Conservation (phyloP, 2,888 invertebrate genomes). For the Mellilla xanthometata region DNA sequence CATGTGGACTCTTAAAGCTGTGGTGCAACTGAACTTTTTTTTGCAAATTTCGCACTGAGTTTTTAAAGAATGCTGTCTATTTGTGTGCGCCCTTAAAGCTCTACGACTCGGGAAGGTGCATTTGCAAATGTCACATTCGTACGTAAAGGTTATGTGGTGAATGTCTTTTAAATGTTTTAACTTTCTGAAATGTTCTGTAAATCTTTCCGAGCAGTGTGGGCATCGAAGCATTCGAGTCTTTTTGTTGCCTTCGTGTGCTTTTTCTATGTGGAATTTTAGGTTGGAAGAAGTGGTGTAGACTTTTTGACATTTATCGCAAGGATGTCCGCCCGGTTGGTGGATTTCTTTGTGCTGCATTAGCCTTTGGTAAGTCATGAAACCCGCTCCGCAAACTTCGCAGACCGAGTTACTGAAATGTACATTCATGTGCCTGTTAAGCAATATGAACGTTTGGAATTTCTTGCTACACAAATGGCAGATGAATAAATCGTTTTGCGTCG, state of each 20-base stretch:
- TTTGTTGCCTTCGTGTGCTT: slow-evolving; percentile 53
- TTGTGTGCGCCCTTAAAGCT: slow-evolving; percentile 60
- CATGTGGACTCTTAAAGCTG: slow-evolving; percentile 59
- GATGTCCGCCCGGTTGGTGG: slow-evolving; percentile 57
- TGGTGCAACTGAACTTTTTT: slow-evolving; percentile 68
- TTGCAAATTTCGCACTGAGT: slow-evolving; percentile 75
- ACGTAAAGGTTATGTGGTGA: slow-evolving; percentile 59
- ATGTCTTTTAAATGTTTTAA: slow-evolving; percentile 64
- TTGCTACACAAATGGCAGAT: slow-evolving; percentile 59
- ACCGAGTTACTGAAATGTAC: slow-evolving; percentile 66
- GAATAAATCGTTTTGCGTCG: slow-evolving; percentile 49
- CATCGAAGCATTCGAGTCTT: slow-evolving; percentile 58
- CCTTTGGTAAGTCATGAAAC: slow-evolving; percentile 62
- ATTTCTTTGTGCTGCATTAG: slow-evolving; percentile 63
- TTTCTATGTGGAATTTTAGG: slow-evolving; percentile 59
- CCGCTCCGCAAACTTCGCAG: slow-evolving; percentile 63
- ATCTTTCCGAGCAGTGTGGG: slow-evolving; percentile 59
- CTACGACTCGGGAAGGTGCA: slow-evolving; percentile 54
- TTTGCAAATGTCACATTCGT: slow-evolving; percentile 58
- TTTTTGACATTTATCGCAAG: slow-evolving; percentile 68
- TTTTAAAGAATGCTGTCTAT: slow-evolving; percentile 59
- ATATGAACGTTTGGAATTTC: slow-evolving; percentile 59
- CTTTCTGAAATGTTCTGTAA: slow-evolving; percentile 61
- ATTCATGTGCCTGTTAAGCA: slow-evolving; percentile 68
- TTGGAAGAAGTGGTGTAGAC: slow-evolving; percentile 71